Conservation (phyloP, 1,140 invertebrate genomes). For the Eurosta solidaginis region DNA sequence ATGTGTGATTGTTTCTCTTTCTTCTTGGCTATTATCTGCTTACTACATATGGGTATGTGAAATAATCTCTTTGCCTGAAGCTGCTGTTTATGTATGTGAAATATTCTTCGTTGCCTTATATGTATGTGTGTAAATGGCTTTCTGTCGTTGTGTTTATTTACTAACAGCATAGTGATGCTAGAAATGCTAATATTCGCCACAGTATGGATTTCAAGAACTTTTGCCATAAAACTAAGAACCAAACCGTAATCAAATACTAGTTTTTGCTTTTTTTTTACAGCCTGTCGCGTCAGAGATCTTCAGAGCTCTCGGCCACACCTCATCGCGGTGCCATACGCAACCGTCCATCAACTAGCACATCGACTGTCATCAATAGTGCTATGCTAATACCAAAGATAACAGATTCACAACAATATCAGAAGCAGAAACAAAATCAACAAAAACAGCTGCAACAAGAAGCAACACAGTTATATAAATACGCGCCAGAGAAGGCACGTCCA, state of each 20-base stretch:
- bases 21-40: too few relatives aligned
- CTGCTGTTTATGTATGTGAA: too few relatives aligned
- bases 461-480: not conserved
- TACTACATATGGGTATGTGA: too few relatives aligned
- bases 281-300: conserved; percentile 52
- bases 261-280: conserved; percentile 35
- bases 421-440: conserved; percentile 34
- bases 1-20: too few relatives aligned
- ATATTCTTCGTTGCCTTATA: too few relatives aligned
- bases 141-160: too few relatives aligned
- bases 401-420: conserved; percentile 25
- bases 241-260: not conserved
- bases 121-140: too few relatives aligned
- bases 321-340: conserved; percentile 34
- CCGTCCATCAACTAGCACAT: not conserved
- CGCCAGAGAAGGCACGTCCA: conserved; percentile 33
- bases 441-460: conserved; percentile 30
- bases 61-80: too few relatives aligned
- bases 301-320: conserved; percentile 37
- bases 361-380: not conserved
- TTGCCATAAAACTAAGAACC: too few relatives aligned
- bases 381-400: not conserved
- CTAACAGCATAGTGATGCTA: too few relatives aligned
- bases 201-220: too few relatives aligned
- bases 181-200: too few relatives aligned